Conservation (phyloP, 2,113 vertebrate genomes). For the Aptenodytes forsteri region DNA sequence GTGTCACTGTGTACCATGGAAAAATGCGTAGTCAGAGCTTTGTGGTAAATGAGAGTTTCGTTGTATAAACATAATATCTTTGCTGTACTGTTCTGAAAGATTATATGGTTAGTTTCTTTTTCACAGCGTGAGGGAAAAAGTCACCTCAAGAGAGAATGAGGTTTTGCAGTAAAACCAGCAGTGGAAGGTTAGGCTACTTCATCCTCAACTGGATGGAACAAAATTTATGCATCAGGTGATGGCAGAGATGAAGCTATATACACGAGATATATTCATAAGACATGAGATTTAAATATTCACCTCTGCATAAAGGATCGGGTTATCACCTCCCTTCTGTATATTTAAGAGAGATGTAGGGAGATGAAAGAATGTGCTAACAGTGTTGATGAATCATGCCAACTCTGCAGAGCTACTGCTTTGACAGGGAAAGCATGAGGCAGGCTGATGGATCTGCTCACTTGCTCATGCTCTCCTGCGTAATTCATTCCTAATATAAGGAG, state of each 20-base stretch:
- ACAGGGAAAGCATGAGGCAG: background rate
- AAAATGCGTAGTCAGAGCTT: background rate
- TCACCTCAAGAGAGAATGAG: background rate
- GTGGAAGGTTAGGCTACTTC: background rate
- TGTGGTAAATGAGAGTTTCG: background rate
- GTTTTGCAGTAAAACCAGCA: background rate
- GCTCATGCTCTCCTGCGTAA: accelerated
- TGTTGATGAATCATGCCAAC: background rate
- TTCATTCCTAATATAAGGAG: background rate
- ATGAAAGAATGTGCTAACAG: background rate
- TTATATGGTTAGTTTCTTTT: background rate
- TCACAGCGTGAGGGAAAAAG: background rate
- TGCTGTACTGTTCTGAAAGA: background rate
- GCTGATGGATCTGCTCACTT: background rate
- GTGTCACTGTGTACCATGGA: accelerated
- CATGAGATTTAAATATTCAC: background rate
- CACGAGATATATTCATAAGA: accelerated
- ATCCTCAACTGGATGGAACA: background rate
- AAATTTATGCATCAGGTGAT: background rate
- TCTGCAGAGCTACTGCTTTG: background rate
- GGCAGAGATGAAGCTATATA: background rate
- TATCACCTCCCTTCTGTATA: background rate
- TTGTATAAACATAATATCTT: background rate
- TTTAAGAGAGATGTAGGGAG: background rate
- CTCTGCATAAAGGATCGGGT: background rate